Conservation (phyloP, 2,888 invertebrate genomes). For the Punctoribates punctum region DNA sequence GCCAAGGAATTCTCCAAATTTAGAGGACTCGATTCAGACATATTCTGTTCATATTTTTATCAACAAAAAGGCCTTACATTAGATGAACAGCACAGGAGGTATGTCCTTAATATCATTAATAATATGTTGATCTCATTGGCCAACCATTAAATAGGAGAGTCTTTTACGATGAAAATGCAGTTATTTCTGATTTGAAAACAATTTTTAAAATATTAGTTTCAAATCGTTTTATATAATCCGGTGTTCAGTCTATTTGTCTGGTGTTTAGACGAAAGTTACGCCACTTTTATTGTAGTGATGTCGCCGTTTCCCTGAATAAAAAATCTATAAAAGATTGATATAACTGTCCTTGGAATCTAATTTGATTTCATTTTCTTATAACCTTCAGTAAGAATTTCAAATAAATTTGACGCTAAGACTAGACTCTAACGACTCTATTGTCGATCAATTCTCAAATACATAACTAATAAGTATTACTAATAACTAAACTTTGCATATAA, state of each 20-base stretch:
- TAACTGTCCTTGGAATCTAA: too few relatives aligned
- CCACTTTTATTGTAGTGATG: conserved; percentile 74
- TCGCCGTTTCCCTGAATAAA: conserved; percentile 75
- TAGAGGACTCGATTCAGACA: conserved; percentile 65
- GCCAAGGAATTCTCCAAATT: conserved; percentile 63
- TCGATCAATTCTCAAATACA: too few relatives aligned
- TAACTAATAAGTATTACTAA: too few relatives aligned
- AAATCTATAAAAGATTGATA: too few relatives aligned
- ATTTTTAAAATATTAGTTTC: conserved; percentile 59
- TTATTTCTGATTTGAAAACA: conserved; percentile 60
- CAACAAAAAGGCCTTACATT: conserved; percentile 60
- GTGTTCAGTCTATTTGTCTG: conserved; percentile 75
- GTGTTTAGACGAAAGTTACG: conserved; percentile 82
- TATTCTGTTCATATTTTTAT: conserved; percentile 64
- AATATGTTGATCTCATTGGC: too few relatives aligned
- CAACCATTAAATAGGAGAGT: conserved; percentile 60
- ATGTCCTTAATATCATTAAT: conserved; percentile 13
- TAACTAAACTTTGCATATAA: too few relatives aligned
- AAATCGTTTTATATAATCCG: conserved; percentile 84
- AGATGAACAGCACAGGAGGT: conserved; percentile 48
- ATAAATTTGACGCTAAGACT: too few relatives aligned
- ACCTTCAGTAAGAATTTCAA: too few relatives aligned
- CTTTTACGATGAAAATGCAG: conserved; percentile 79
- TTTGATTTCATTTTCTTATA: too few relatives aligned
- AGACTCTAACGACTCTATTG: too few relatives aligned